phyloP scores from a whole-genome alignment of 2,797 vertebrate species.

The Enteromius mattozi region DNA sequence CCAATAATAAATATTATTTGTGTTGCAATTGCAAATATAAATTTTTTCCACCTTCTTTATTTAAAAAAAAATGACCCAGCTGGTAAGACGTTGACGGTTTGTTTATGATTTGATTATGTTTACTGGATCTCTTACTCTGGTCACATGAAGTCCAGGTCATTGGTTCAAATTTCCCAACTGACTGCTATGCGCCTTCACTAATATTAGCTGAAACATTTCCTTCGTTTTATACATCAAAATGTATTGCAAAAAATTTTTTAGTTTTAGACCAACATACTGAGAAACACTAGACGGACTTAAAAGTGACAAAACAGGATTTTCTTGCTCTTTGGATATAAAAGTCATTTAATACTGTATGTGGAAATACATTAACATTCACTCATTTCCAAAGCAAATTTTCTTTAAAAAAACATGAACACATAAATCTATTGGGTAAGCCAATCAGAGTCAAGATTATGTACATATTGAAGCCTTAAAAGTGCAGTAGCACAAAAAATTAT shows the following conservation, averaged over 20 bases:
- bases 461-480: not conserved
- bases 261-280: not conserved
- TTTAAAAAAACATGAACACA: not conserved
- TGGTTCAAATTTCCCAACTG: slow-evolving; percentile 47
- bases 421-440: not conserved
- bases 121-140: slow-evolving; percentile 19
- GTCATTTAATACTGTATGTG: too few relatives aligned
- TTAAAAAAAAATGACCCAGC: not conserved
- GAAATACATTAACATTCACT: not conserved
- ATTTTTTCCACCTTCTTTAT: not conserved
- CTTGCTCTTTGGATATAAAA: not conserved
- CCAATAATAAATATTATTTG: slow-evolving; percentile 14
- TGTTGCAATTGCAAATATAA: not conserved
- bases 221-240: not conserved
- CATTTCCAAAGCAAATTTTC: not conserved
- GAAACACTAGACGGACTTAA: not conserved
- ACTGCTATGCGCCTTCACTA: not conserved
- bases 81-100: slow-evolving; percentile 36
- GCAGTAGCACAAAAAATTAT: not conserved
- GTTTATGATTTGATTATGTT: slow-evolving; percentile 45
- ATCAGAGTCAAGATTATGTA: not conserved
- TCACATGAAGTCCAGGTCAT: slow-evolving; percentile 57
- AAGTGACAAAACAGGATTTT: not conserved
- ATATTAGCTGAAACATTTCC: not conserved
- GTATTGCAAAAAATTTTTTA: not conserved